Evolutionary conservation across 1,140 invertebrate genomes (phyloP), one percentile per base, ranked within the genome.

Genomic region (Agrilus planipennis): DNA sequence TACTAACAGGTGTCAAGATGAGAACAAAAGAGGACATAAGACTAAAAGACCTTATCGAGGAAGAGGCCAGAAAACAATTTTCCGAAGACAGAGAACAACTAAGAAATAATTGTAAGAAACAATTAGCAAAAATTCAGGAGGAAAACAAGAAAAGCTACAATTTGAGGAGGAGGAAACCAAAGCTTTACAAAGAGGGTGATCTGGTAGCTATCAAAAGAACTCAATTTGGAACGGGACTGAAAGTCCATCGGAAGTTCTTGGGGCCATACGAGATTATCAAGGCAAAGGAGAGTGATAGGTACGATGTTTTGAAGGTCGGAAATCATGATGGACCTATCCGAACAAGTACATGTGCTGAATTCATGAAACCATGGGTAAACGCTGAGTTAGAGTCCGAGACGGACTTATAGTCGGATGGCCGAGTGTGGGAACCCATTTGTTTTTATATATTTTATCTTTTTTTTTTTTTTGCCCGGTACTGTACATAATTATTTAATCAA

Each of bases 161-260:
- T 23, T 19, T 27, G 11, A 39, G 31, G 41, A 41, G 47, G 25
- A 38, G 32, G 23, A 19, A 34, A 34, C 35, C 42, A 16, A 39
- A 19, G 12, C 34, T 39, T 11, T 62, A 59, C 41, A 35, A 52
- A 17, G 28, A 50, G 15, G 52, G 50, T 16, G 60, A 65, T 37
- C 21, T 59, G 29, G 60, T 64, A 9, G 60, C 57, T 9, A 63
- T 63, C 3, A 57, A 60, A 36, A 34, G 53, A 22, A 61, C 64
- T 0, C 59, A 64, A 18, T 58, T 58, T 43, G 42, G 46, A 4
- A 34, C 46, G 14, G 60, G 57, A 1, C 34, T 53, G 11, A 65
- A 65, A 34, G 17, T 65, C 7, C 44, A 52, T 16, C 42, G 39
- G 11, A 62, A 63, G 27, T 67, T 46, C 39, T 31, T 65, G 15